Percentiles rank a stretch among this genome's conserved stretches.
Evolutionary conservation across 2,113 vertebrate species (phyloP).

Genomic region (Bos javanicus): DNA sequence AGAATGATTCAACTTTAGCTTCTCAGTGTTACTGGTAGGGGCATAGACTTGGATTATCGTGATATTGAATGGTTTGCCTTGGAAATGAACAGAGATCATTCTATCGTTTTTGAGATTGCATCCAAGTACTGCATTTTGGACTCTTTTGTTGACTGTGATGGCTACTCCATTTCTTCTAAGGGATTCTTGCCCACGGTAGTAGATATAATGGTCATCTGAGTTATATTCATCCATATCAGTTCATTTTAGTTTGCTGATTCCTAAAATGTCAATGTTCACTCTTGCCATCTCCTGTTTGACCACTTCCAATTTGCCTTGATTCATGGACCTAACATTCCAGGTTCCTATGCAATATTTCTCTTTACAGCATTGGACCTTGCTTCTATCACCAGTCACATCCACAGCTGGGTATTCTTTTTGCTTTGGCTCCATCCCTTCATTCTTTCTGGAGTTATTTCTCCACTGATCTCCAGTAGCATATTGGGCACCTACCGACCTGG

Average conservation of each 20-base stretch:
- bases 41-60: not conserved
- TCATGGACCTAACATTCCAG: not conserved
- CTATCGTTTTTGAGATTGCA: not conserved
- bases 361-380: not conserved
- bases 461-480: not conserved
- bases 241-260: fast-evolving
- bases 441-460: not conserved
- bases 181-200: not conserved
- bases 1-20: too few species aligned
- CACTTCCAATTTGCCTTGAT: not conserved
- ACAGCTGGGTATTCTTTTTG: not conserved
- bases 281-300: not conserved
- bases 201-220: not conserved
- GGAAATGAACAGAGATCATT: not conserved
- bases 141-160: not conserved
- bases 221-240: not conserved
- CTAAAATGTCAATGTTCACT: not conserved
- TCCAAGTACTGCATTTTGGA: not conserved
- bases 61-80: not conserved
- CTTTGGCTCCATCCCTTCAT: not conserved
- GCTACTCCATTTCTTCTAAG: not conserved
- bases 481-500: not conserved
- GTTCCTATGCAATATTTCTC: not conserved
- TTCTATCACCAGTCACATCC: not conserved
- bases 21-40: too few species aligned